These are phyloP conservation scores for Eulemur albifrons DNA, from an alignment of 2,797 vertebrate species.

Conservation along the genomic window DNA sequence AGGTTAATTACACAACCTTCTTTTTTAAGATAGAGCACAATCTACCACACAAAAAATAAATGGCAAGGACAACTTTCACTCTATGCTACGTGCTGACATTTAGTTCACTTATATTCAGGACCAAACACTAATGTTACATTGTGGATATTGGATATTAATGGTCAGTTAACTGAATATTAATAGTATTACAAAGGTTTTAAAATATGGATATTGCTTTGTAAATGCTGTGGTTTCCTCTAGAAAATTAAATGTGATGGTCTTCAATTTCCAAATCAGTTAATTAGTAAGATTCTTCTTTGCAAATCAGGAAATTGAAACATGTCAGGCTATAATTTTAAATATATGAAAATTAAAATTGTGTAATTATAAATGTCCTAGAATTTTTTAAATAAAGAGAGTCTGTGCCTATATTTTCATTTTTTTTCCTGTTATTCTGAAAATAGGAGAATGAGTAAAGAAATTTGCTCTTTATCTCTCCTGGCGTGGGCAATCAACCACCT, in stretches of 20 bases:
- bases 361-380: not conserved
- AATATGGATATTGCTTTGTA: not conserved
- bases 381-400: not conserved
- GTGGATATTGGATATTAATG: not conserved
- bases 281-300: constrained; percentile 26
- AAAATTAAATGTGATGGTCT: not conserved
- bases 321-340: not conserved
- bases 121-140: not conserved
- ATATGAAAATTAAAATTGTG: not conserved
- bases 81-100: not conserved
- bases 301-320: constrained; percentile 2
- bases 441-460: not conserved
- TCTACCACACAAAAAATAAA: constrained; percentile 9
- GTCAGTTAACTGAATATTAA: not conserved
- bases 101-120: not conserved
- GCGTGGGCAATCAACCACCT: not conserved
- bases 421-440: not conserved
- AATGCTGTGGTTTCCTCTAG: not conserved
- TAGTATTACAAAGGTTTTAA: not conserved
- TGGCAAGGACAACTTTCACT: not conserved
- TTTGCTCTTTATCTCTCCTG: not conserved
- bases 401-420: not conserved
- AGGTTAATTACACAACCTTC: not conserved
- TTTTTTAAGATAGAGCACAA: not conserved
- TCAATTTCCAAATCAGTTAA: not conserved